Percentiles rank a stretch among this genome's conserved stretches.
These are phyloP conservation scores for Melanerpes formicivorus DNA, from an alignment of 2,113 vertebrate genomes.

Conservation along the genomic window DNA sequence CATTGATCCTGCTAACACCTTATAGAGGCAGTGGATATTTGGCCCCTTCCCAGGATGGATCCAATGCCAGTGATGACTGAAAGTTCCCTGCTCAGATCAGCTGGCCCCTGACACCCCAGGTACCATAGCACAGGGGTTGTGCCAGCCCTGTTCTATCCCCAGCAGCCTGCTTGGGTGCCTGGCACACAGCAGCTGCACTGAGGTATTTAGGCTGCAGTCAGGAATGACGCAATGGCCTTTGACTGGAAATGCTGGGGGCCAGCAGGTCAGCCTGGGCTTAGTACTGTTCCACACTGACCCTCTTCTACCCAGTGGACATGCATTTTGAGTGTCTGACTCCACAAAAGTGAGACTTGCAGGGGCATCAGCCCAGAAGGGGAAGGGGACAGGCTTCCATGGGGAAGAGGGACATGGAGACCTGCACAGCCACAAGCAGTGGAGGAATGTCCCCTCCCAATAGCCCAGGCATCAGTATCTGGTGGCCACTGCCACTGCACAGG, in stretches of 20 bases:
- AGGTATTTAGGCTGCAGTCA: background rate
- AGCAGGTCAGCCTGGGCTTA: background rate
- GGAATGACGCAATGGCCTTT: background rate
- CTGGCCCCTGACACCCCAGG: background rate
- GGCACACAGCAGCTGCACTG: background rate
- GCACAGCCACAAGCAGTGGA: background rate
- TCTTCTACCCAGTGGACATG: background rate
- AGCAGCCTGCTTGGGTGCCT: fast-evolving
- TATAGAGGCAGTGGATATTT: background rate
- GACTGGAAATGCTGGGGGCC: background rate
- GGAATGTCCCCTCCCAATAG: background rate
- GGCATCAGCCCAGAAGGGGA: fast-evolving
- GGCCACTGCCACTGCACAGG: background rate
- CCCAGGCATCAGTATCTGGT: background rate
- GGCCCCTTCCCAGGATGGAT: background rate
- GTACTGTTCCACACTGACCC: background rate
- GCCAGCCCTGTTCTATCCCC: too few relatives aligned
- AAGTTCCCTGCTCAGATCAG: background rate
- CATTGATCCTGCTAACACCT: background rate
- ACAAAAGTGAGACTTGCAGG: background rate
- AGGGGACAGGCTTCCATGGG: background rate
- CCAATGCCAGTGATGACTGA: background rate
- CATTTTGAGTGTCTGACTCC: background rate
- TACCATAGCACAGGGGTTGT: fast-evolving
- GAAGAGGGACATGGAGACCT: background rate